Conservation (phyloP, 2,113 vertebrate species). For the Pseudonaja textilis region DNA sequence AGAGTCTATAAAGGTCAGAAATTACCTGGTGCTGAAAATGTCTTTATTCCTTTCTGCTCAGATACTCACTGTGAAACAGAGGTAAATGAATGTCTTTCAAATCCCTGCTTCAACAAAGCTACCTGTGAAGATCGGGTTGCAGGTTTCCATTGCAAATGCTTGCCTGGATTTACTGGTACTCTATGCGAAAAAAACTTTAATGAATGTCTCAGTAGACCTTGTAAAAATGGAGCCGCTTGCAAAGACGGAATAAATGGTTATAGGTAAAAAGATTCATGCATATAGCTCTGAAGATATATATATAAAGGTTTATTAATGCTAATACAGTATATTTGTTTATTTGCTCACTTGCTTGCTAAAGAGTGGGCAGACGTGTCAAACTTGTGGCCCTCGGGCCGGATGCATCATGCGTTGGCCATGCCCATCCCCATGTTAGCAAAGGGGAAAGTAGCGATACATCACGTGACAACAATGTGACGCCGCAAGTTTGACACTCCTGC, state of each 20-base stretch:
- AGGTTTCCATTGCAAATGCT: constrained; percentile 84
- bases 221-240: constrained; percentile 87
- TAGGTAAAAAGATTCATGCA: constrained; percentile 74
- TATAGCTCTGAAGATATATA: neutral
- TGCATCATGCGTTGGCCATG: too few relatives aligned
- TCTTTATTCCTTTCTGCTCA: constrained; percentile 48
- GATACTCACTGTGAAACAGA: constrained; percentile 84
- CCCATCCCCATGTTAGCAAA: too few relatives aligned
- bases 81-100: constrained; percentile 88
- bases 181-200: constrained; percentile 86
- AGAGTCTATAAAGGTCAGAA: neutral
- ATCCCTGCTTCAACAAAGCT: constrained; percentile 87
- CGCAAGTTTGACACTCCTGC: too few relatives aligned
- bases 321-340: neutral
- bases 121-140: constrained; percentile 84
- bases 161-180: constrained; percentile 82
- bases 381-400: too few relatives aligned
- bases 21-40: neutral
- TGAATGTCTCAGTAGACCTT: constrained; percentile 88
- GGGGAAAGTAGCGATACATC: too few relatives aligned
- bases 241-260: constrained; percentile 84
- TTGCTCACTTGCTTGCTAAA: neutral
- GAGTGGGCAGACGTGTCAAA: neutral
- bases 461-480: too few relatives aligned
- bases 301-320: neutral